These are phyloP conservation scores for Leptoteleia sp. DNA, from an alignment of 1,140 invertebrate species.

Conservation along the genomic window DNA sequence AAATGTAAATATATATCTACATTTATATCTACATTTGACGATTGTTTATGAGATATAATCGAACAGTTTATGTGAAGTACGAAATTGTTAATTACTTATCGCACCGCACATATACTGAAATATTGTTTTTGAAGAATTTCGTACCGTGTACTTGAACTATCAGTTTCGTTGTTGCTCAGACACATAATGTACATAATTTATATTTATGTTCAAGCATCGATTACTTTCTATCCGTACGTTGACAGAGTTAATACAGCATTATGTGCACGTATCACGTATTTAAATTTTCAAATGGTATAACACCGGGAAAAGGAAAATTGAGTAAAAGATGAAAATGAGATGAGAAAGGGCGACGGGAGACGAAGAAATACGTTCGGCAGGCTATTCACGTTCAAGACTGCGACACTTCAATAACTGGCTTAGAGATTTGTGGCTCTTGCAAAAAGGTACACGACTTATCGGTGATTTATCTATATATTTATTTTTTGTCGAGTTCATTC, in stretches of 20 bases:
- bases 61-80: too few species aligned
- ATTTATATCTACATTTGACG: too few species aligned
- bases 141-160: neutral
- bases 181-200: conserved; percentile 28
- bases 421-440: conserved; percentile 72
- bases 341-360: conserved; percentile 45
- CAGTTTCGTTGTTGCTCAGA: conserved; percentile 5
- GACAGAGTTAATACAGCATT: conserved; percentile 46
- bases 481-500: conserved; percentile 60
- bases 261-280: conserved; percentile 52
- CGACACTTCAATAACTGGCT: conserved; percentile 74
- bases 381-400: conserved; percentile 71
- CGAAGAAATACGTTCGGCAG: conserved; percentile 68
- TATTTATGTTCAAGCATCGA: conserved; percentile 54
- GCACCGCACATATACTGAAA: too few species aligned
- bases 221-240: conserved; percentile 37
- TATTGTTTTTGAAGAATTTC: too few species aligned
- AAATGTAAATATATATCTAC: too few species aligned
- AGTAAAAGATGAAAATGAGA: conserved; percentile 63
- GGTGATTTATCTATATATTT: conserved; percentile 73
- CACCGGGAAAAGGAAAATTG: conserved; percentile 59
- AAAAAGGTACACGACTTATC: conserved; percentile 70
- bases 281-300: conserved; percentile 56
- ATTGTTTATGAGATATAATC: too few species aligned
- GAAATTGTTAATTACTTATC: too few species aligned